A percentile compares a stretch with the other conserved stretches of the same genome.
These are phyloP conservation scores for Trissoscelio sp. DNA, from an alignment of 2,888 invertebrate genomes.

Conservation along the genomic window DNA sequence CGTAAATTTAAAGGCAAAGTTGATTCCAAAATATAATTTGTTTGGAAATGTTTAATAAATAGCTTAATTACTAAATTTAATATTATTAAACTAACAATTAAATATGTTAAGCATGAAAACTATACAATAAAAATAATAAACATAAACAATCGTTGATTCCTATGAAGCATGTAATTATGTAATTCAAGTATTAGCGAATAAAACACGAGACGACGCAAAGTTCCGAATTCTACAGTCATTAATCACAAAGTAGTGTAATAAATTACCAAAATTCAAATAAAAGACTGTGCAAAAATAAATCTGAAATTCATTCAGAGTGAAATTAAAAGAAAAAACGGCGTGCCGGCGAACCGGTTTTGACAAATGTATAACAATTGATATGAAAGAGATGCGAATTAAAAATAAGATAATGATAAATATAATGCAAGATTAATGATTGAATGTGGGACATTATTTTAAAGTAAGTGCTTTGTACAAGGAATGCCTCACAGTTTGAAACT, in stretches of 20 bases:
- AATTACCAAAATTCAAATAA: constrained; percentile 33
- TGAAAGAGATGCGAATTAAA: constrained; percentile 4
- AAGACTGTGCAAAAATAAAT: constrained; percentile 37
- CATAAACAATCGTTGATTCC: constrained; percentile 2
- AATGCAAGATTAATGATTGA: constrained; percentile 35
- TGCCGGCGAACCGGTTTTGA: constrained; percentile 12
- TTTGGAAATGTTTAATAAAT: no score
- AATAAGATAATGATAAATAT: constrained; percentile 42
- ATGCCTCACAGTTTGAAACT: constrained; percentile 14
- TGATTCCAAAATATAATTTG: no score
- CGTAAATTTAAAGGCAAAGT: no score
- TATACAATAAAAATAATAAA: no score
- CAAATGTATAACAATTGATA: constrained; percentile 35
- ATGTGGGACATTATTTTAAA: constrained; percentile 27
- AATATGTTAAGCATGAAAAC: no score
- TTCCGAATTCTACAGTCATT: constrained; percentile 13
- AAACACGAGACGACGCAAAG: constrained; percentile 28
- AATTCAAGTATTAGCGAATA: constrained; percentile 10
- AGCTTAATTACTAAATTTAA: no score
- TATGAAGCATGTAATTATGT: constrained; percentile 22
- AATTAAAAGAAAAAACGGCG: constrained; percentile 16
- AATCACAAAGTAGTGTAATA: constrained; percentile 37
- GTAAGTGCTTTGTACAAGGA: constrained; percentile 8
- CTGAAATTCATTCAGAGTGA: constrained; percentile 10
- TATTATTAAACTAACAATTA: not conserved